Evolutionary conservation across 2,113 vertebrate genomes (phyloP).

Genomic region (Riparia riparia): DNA sequence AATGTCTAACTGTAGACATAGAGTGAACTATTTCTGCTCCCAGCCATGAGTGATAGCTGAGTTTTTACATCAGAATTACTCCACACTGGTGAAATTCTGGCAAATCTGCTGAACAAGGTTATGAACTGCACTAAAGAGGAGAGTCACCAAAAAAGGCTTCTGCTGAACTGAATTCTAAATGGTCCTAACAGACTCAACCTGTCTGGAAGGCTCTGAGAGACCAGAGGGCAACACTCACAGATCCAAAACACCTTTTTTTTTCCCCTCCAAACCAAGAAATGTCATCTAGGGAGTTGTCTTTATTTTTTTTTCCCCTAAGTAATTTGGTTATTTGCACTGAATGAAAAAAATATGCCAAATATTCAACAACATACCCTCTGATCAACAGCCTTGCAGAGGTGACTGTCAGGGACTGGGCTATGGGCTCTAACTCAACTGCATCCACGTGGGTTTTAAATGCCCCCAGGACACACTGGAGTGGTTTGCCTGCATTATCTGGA

Average conservation of each 20-base stretch:
- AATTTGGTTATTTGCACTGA: slow-evolving; percentile 48
- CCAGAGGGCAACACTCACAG: not conserved
- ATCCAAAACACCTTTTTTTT: not conserved
- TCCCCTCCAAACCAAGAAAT: not conserved
- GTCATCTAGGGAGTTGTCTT: not conserved
- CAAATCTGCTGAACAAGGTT: not conserved
- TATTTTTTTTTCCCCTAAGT: not conserved
- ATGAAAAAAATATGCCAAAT: slow-evolving; percentile 72
- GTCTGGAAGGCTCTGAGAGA: not conserved
- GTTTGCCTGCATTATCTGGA: slow-evolving; percentile 80
- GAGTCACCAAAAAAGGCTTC: not conserved
- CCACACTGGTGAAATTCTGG: not conserved
- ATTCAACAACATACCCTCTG: slow-evolving; percentile 78
- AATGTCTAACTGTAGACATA: not conserved
- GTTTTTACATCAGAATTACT: not conserved
- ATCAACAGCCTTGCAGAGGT: slow-evolving; percentile 78
- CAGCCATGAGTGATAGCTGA: slow-evolving; percentile 1
- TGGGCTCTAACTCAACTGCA: slow-evolving; percentile 77
- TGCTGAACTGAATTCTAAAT: not conserved
- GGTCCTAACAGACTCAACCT: not conserved
- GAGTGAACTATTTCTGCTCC: not conserved
- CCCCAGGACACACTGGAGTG: slow-evolving; percentile 71
- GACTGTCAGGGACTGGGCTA: slow-evolving; percentile 77
- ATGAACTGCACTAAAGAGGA: not conserved
- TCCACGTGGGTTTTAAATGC: slow-evolving; percentile 77